Base-by-base conservation (phyloP, 2,113 vertebrate species). In the Carassius gibelio region DNA sequence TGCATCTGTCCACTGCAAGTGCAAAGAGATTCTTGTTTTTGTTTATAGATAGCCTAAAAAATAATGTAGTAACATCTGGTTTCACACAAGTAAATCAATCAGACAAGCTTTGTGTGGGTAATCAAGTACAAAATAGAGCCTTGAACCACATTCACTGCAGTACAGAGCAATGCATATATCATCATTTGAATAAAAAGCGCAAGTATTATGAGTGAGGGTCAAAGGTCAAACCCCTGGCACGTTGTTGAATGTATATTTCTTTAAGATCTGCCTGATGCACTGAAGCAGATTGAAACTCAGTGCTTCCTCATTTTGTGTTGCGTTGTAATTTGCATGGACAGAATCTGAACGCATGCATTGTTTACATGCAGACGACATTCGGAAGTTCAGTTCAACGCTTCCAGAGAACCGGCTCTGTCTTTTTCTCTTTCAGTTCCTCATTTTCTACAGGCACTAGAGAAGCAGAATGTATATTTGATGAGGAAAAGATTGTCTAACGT, bases 381-480 rank as follows among this genome's bases (percentile, higher is more conserved):
- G 0, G 5, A n/a, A 72, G 38, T 13, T 14, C 38, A 57, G n/a
- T 64, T 45, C 23, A 45, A 17, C 5, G 23, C 13, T 62, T 62
- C n/a, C n/a, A 62, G 77, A 62, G n/a, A 80, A 64, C 11, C 26
- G 8, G 8, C 75, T 30, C 23, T 80, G 7, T 80, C n/a, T 6
- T 80, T 64, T 64, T 79, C 77, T 23, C 77, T 62, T 23, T 61
- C 75, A 4, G 72, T 75, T 50, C 38, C 38, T 80, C 59, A 64
- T 80, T 48, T 48, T 55, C 42, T 26, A 26, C 68, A 11, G 78
- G 84, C 84, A 30, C 55, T 17, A 75, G 26, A 45, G 74, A 62
- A 82, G 57, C 30, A 17, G 26, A 52, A 78, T 74, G 61, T 57
- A 55, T 85, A 74, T 83, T 82, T 83, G 74, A 59, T 88, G 78